phyloP scores from a whole-genome alignment of 2,113 vertebrate species.

The Gopherus flavomarginatus region DNA sequence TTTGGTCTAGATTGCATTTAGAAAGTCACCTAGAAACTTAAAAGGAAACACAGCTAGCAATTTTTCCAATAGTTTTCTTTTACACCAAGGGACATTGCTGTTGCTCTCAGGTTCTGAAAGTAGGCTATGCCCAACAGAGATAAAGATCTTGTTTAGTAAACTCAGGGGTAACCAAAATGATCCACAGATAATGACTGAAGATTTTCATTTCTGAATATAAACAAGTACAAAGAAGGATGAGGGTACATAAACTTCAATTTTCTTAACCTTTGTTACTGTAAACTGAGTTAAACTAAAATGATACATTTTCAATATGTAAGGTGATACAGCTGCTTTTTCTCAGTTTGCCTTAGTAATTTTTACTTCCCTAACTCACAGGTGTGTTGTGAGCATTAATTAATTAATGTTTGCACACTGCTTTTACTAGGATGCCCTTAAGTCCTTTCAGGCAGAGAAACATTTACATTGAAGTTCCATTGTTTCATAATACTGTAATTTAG shows the following conservation, averaged over 20 bases:
- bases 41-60: constrained; percentile 33
- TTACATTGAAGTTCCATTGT: constrained; percentile 32
- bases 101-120: constrained; percentile 27
- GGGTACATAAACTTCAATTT: background rate
- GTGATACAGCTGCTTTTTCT: constrained; percentile 15
- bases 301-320: constrained; percentile 6
- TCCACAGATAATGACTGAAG: constrained; percentile 31
- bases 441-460: constrained; percentile 23
- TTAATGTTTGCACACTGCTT: background rate
- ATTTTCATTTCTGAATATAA: constrained; percentile 4
- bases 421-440: constrained; percentile 16
- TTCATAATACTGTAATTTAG: constrained; percentile 28
- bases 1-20: constrained; percentile 34
- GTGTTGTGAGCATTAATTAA: constrained; percentile 21
- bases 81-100: background rate
- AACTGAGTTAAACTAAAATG: background rate
- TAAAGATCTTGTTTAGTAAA: constrained; percentile 59
- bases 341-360: constrained; percentile 22
- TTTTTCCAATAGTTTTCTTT: constrained; percentile 45
- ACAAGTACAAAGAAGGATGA: background rate
- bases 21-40: constrained; percentile 61
- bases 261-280: background rate
- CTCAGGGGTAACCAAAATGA: constrained; percentile 45
- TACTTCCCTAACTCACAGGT: background rate
- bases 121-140: constrained; percentile 47